Conservation (phyloP, 2,888 invertebrate species). For the Sthenelais limicola region DNA sequence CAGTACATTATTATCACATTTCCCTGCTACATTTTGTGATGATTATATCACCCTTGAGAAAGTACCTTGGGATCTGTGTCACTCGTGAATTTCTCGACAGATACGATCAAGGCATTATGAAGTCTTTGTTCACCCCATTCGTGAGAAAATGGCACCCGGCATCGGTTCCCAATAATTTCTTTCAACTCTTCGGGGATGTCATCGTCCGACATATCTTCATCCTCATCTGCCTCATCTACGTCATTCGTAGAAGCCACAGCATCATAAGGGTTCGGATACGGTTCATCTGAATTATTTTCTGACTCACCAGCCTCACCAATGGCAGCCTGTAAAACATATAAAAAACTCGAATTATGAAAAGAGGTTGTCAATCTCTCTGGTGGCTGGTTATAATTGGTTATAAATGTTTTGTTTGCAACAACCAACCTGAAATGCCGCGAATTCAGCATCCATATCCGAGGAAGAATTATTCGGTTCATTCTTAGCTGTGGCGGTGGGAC, state of each 20-base stretch:
- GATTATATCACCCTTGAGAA: too few relatives aligned
- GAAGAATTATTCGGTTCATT: background rate
- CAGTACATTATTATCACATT: too few relatives aligned
- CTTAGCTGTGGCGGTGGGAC: background rate
- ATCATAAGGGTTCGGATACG: background rate
- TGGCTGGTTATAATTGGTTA: too few relatives aligned
- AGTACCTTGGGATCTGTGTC: constrained; percentile 43
- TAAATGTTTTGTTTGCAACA: too few relatives aligned
- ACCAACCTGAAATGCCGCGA: constrained; percentile 47
- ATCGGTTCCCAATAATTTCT: constrained; percentile 84
- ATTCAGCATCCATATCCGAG: constrained; percentile 39
- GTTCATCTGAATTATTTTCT: background rate
- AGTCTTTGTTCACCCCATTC: constrained; percentile 82
- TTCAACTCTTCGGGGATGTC: constrained; percentile 36
- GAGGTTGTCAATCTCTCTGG: too few relatives aligned
- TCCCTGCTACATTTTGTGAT: too few relatives aligned
- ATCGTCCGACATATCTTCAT: background rate
- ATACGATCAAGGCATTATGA: constrained; percentile 89
- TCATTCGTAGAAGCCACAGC: background rate
- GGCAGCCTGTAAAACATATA: constrained; percentile 24
- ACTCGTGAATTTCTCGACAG: constrained; percentile 56
- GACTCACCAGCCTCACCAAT: constrained; percentile 21
- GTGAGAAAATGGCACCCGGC: constrained; percentile 86
- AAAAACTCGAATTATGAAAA: background rate
- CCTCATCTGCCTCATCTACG: background rate